phyloP scores from a whole-genome alignment of 2,888 invertebrate genomes.

The Drosophila setosimentum region DNA sequence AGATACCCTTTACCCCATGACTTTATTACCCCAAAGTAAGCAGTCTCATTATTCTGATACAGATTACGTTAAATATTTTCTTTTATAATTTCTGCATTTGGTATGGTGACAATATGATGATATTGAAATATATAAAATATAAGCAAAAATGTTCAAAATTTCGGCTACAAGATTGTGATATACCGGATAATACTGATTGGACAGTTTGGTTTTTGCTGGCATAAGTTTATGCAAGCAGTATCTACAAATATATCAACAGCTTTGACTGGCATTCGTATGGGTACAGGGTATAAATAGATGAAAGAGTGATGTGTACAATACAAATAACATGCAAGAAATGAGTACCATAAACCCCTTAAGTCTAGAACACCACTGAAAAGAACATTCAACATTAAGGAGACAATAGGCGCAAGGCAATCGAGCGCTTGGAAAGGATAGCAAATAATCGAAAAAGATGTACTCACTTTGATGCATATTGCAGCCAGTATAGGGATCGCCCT shows the following conservation, averaged over 20 bases:
- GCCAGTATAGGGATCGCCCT: slow-evolving; percentile 92
- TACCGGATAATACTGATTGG: background rate
- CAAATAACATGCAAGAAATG: slow-evolving; percentile 64
- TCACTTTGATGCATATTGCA: slow-evolving; percentile 88
- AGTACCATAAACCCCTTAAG: slow-evolving; percentile 47
- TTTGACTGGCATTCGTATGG: background rate
- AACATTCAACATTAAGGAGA: slow-evolving; percentile 72
- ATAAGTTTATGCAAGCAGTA: background rate
- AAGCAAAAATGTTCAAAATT: background rate
- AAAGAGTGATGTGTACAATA: slow-evolving; percentile 61
- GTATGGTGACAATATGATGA: background rate
- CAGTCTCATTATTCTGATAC: background rate
- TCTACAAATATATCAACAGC: background rate
- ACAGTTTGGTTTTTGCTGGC: background rate
- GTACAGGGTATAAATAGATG: slow-evolving; percentile 34
- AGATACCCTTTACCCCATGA: slow-evolving; percentile 19
- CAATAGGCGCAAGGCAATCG: slow-evolving; percentile 23
- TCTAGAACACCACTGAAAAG: slow-evolving; percentile 68
- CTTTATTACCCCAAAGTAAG: background rate
- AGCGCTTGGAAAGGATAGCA: slow-evolving; percentile 36
- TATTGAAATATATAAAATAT: too few relatives aligned
- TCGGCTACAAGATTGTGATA: background rate
- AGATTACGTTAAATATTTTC: background rate
- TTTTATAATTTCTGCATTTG: background rate
- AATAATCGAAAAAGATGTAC: slow-evolving; percentile 77